Evolutionary conservation across 2,113 vertebrate genomes (phyloP).

Genomic region (Rutilus rutilus): DNA sequence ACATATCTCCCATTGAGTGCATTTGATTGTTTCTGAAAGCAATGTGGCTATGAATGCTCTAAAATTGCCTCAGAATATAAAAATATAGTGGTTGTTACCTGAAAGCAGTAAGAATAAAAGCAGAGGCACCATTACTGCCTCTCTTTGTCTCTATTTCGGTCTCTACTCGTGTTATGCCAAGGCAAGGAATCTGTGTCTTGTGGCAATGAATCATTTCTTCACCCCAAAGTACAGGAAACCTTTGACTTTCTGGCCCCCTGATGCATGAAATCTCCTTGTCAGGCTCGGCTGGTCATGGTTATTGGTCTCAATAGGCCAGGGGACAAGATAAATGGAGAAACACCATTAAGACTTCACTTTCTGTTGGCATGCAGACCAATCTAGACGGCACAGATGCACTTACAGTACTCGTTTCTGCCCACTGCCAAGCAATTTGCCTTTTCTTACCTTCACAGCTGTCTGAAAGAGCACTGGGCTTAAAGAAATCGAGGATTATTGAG

Average conservation of each 20-base stretch:
- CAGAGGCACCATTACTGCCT: not conserved
- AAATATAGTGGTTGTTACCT: not conserved
- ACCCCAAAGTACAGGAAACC: constrained; percentile 56
- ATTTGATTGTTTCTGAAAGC: constrained; percentile 13
- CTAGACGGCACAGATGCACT: constrained; percentile 40
- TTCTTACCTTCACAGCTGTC: constrained; percentile 67
- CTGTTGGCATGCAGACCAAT: constrained; percentile 53
- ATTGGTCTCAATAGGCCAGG: constrained; percentile 69
- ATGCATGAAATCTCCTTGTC: constrained; percentile 74
- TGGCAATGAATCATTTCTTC: constrained; percentile 60
- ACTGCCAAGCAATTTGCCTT: constrained; percentile 69
- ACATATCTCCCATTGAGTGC: not conserved
- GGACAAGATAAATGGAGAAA: constrained; percentile 60
- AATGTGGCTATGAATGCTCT: not conserved
- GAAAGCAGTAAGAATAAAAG: not conserved
- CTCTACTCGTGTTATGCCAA: constrained; percentile 43
- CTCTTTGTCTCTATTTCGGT: not conserved
- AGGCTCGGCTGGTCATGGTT: constrained; percentile 69
- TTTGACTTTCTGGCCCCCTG: constrained; percentile 61
- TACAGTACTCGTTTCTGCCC: constrained; percentile 27
- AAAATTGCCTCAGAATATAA: not conserved
- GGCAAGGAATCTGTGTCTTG: constrained; percentile 56
- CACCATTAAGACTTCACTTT: constrained; percentile 60
- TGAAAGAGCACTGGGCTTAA: constrained; percentile 71
- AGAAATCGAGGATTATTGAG: constrained; percentile 68